These are phyloP conservation scores for Lepeophtheirus nordmannii DNA, from an alignment of 2,888 invertebrate species.

Conservation along the genomic window DNA sequence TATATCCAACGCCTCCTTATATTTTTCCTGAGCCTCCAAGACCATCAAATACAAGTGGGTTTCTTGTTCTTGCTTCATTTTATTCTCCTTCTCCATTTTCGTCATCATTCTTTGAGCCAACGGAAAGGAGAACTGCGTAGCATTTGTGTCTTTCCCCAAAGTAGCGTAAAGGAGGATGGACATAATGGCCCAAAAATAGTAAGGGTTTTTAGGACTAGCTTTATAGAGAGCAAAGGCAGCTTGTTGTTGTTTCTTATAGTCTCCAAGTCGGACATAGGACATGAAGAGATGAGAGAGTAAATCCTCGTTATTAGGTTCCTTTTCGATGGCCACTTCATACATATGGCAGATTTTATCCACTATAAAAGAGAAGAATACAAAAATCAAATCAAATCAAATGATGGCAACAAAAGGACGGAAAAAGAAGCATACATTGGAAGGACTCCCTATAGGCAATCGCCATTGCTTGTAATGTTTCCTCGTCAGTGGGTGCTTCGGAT, in stretches of 20 bases:
- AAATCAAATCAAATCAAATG: not conserved
- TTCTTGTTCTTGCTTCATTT: constrained; percentile 78
- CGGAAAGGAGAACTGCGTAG: constrained; percentile 51
- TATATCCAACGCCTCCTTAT: constrained; percentile 60
- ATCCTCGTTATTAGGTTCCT: constrained; percentile 75
- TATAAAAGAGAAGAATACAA: constrained; percentile 34
- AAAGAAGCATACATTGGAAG: constrained; percentile 43
- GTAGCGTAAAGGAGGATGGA: constrained; percentile 3
- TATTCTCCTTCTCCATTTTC: constrained; percentile 68
- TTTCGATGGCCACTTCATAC: constrained; percentile 73
- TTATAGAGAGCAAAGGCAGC: constrained; percentile 80
- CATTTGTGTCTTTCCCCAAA: constrained; percentile 33
- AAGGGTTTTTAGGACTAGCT: constrained; percentile 72
- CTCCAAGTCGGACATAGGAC: constrained; percentile 76
- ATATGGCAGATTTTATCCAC: constrained; percentile 74
- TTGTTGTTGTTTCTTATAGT: constrained; percentile 76
- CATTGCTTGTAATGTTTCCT: constrained; percentile 84
- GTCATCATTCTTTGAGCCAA: constrained; percentile 86
- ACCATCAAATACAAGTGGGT: constrained; percentile 78
- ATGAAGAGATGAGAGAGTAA: constrained; percentile 84
- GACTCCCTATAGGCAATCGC: constrained; percentile 85
- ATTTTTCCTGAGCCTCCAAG: constrained; percentile 53
- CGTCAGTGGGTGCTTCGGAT: constrained; percentile 63
- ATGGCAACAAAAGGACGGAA: not conserved
- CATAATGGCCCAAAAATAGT: constrained; percentile 97